Base-by-base conservation (phyloP, 2,113 vertebrate species). In the Rhea americana region DNA sequence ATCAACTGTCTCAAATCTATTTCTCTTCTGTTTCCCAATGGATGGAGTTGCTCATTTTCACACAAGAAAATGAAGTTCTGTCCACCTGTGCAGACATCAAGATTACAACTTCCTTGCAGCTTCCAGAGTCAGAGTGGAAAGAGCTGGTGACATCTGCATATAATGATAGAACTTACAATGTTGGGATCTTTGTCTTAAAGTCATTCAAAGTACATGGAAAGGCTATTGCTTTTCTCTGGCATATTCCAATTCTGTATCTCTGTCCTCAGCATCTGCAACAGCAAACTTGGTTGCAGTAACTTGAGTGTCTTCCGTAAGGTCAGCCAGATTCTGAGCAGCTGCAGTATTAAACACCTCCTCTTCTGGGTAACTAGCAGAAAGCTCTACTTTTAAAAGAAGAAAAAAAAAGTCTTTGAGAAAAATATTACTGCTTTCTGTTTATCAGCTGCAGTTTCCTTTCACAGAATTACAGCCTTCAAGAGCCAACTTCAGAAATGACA, bases 351-450 rank as follows among this genome's bases (percentile, higher is more conserved):
- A 43, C 16, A 93, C 94, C 72, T 91, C 92, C 66, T 97, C 96
- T 17, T 67, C 63, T 0, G 10, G 21, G 45, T 77, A 90, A 71
- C 35, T 19, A 22, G 67, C 15, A 51, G 79, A 53, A 9, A 78
- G 50, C 26, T 97, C 98, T 98, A 67, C 1, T 45, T 35, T 35
- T 35, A 72, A 47, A 81, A 17, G 78, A 71, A 56, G 48, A 71
- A 28, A 28, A 26, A 20, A 26, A 19, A 7, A 50, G 22, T 16
- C 55, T 59, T 32, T 56, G 19, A 86, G 41, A 26, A 82, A 30
- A n/a, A 19, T 5, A 9, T 13, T 4, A 6, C 2, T 59, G 30
- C 61, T 43, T 35, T 35, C 25, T 30, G 47, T 71, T 68, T 15
- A 39, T 9, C 8, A 11, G 39, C 56, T 63, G 39, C 16, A 41